A percentile compares a stretch with the other conserved stretches of the same genome.
Conservation (phyloP, 1,140 invertebrate species). For the Psilanteris sp. region DNA sequence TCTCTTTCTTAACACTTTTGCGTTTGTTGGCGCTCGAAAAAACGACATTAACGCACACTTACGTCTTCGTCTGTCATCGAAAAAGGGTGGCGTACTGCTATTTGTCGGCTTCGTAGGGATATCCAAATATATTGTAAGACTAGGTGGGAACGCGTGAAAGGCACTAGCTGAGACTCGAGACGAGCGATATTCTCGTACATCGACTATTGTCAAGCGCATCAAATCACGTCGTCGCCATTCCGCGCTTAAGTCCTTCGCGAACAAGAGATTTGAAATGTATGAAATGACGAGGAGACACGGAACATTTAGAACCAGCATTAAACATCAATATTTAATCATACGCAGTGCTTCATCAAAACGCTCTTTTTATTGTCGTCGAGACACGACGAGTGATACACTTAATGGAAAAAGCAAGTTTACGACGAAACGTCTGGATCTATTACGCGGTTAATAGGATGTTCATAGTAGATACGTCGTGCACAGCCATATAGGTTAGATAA, state of each 20-base stretch:
- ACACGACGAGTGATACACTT: constrained; percentile 27
- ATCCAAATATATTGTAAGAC: constrained; percentile 68
- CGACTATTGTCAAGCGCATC: constrained; percentile 64
- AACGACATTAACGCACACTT: constrained; percentile 64
- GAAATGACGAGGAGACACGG: constrained; percentile 40
- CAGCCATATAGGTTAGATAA: constrained; percentile 30
- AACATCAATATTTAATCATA: constrained; percentile 59
- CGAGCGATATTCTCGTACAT: constrained; percentile 58
- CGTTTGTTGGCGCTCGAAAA: constrained; percentile 55
- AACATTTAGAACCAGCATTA: constrained; percentile 34
- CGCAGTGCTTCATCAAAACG: constrained; percentile 4
- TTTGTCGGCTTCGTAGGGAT: constrained; percentile 61
- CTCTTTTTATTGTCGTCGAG: constrained; percentile 33
- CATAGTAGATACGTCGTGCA: constrained; percentile 12
- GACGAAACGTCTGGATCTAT: constrained; percentile 11
- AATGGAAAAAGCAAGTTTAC: constrained; percentile 49
- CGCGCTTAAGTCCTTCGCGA: constrained; percentile 59
- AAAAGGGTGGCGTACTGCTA: constrained; percentile 55
- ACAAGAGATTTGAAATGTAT: constrained; percentile 62
- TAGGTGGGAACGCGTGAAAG: constrained; percentile 62
- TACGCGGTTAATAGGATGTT: constrained; percentile 20
- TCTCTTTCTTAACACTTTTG: constrained; percentile 38
- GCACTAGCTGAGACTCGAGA: constrained; percentile 51
- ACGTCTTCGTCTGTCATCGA: constrained; percentile 40
- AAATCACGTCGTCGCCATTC: constrained; percentile 65